Base-by-base conservation (phyloP, 1,140 invertebrate genomes). In the Zaprionus lachaisei region DNA sequence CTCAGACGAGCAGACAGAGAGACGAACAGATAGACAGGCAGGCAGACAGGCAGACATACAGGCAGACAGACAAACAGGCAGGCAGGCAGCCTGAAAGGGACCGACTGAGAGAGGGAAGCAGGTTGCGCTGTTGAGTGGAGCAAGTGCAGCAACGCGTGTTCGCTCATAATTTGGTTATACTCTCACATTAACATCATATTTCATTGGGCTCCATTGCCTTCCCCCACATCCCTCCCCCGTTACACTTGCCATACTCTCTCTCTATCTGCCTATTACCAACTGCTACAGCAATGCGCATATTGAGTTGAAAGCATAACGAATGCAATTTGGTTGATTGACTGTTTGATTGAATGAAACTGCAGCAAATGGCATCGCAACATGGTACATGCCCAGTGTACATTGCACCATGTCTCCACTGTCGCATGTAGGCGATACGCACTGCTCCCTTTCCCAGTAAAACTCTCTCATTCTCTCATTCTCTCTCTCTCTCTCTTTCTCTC, bases 311-410 rank as follows among this genome's bases (percentile, higher is more conserved):
- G 78, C 76, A 83, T 89, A 87, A 83, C 84, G 83, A 87, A 87
- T 87, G 84, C 83, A 87, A 87, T 87, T 87, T 83, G 76, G 75
- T 89, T 87, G 83, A 87, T 87, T 87, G 83, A 87, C 83, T 87
- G 81, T 89, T 87, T 79, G 81, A 87, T 89, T 87, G 84, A 87
- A 87, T 89, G 84, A 69, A 80, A 71, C 71, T 78, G 66, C 66
- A 78, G 22, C 70, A 69, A 77, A 47, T 73, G 55, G 64, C 73
- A 77, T 54, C 51, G 65, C 62, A 55, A 65, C 61, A 65, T 70
- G 61, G 51, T 38, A 34, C 20, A 7, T 17, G 9, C 47, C 20
- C 47, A 51, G 20, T 22, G 47, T 20, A 22, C 20, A 34, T 34
- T 34, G 31, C 31, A 11, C 7, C 28, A 11, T 9, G 28, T 31